These are phyloP conservation scores for Notodonta ziczac DNA, from an alignment of 2,888 invertebrate genomes.

Conservation along the genomic window DNA sequence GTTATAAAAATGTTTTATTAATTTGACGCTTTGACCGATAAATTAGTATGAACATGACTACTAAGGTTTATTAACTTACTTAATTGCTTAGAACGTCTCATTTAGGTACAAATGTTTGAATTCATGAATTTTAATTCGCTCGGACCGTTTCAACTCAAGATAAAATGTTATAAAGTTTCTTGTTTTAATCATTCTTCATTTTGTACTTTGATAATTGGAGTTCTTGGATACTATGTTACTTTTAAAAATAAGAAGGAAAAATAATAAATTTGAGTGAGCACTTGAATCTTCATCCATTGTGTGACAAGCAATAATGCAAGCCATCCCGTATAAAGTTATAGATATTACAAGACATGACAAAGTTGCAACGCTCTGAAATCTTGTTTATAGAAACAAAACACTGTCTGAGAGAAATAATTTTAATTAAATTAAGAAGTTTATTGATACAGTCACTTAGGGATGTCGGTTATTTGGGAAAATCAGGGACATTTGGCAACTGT, in stretches of 20 bases:
- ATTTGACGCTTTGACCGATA: conserved; percentile 9
- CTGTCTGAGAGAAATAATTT: conserved; percentile 51
- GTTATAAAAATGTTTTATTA: background rate
- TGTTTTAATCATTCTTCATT: conserved; percentile 20
- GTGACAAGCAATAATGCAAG: background rate
- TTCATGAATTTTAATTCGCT: conserved; percentile 36
- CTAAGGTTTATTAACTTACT: conserved; percentile 35
- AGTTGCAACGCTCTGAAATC: conserved; percentile 47
- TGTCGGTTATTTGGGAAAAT: conserved; percentile 40
- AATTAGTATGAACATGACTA: conserved; percentile 15
- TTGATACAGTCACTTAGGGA: conserved; percentile 51
- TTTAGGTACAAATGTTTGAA: conserved; percentile 29
- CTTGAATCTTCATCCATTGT: conserved; percentile 11
- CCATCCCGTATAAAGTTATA: background rate
- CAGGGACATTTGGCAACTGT: conserved; percentile 55
- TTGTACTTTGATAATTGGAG: conserved; percentile 9
- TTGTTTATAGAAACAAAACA: conserved; percentile 50
- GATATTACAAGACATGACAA: conserved; percentile 22
- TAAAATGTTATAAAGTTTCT: conserved; percentile 19
- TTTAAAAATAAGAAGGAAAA: conserved; percentile 3
- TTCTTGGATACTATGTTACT: background rate
- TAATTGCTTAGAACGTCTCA: conserved; percentile 33
- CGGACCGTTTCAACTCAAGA: conserved; percentile 17
- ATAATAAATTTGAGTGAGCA: conserved; percentile 18
- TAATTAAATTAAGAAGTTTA: conserved; percentile 76